Base-by-base conservation (phyloP, 2,113 vertebrate species). In the Phodopus roborovskii region DNA sequence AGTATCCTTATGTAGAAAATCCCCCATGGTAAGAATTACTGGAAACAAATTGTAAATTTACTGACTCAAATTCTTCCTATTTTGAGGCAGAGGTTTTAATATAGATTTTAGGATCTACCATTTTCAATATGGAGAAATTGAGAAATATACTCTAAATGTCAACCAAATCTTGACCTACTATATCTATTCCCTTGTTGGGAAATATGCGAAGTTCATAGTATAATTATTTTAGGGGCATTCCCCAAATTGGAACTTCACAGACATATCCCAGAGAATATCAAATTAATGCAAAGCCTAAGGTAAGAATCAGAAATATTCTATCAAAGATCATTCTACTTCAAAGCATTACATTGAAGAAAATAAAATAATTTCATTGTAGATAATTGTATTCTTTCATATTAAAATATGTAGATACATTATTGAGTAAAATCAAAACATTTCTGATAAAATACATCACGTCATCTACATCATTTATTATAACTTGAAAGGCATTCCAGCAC, bases 131-230 rank as follows among this genome's bases (percentile, higher is more conserved):
- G 45, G 58, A 92, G 11, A 19, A 62, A 17, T 26, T 92, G 66
- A 90, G 66, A 88, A 95, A 92, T 56, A 0, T 64, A 86, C 82
- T 92, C 5, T 91, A 48, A 91, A 97, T 93, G 45, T 48, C 7
- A 26, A 90, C 84, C 17, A 96, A 84, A 77, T 13, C 17, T 86
- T 84, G 85, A 71, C 3, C 17, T 93, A 42, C 58, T 81, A 74
- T 91, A 77, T 90, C 45, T 88, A 17, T 56, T 3, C 5, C 20
- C 4, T 48, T 91, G 56, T 33, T 50, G 87, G 2, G 66, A 78
- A 16, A 94, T 28, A 81, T 71, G 6, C 89, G 30, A 82, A 22
- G 39, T 39, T 86, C 19, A 39, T 45, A 78, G 39, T 90, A 58
- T 22, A 58, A 58, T 79, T 88, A 58, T 56, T 91, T 94, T 88